Percentiles rank a stretch among this genome's conserved stretches.
phyloP scores from a whole-genome alignment of 2,113 vertebrate genomes.

The Perca schrenkii region DNA sequence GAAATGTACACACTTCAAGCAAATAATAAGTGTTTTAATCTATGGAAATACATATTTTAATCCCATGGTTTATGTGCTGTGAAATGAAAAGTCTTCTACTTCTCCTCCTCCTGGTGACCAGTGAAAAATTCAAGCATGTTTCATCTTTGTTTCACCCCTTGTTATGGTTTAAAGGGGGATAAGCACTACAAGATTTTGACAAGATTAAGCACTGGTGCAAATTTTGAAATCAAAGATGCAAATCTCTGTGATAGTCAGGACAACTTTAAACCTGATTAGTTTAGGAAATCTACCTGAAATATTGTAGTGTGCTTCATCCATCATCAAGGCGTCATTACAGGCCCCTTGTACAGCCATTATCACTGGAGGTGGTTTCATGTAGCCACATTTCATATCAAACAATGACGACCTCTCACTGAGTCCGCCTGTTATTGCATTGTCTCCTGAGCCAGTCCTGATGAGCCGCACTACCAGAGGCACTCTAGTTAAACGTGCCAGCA shows the following conservation, averaged over 20 bases:
- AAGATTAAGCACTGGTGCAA: conserved; percentile 13
- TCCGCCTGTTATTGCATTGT: conserved; percentile 71
- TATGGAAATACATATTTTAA: conserved; percentile 44
- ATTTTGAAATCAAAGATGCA: neutral
- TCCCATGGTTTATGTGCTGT: neutral
- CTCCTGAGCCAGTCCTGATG: conserved; percentile 28
- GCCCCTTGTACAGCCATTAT: conserved; percentile 15
- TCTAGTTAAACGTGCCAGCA: conserved; percentile 15
- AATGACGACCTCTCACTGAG: conserved; percentile 2
- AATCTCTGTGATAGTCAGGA: neutral
- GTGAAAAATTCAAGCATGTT: conserved; percentile 44
- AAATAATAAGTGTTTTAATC: conserved; percentile 1
- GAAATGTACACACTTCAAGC: neutral
- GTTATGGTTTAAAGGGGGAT: conserved; percentile 23
- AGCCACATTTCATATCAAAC: conserved; percentile 38
- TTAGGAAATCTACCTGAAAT: conserved; percentile 44
- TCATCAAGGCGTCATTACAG: conserved; percentile 29
- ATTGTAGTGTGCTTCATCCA: conserved; percentile 57
- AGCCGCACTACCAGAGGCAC: conserved; percentile 4
- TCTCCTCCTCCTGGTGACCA: conserved; percentile 28
- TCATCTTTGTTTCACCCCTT: conserved; percentile 35
- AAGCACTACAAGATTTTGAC: conserved; percentile 63
- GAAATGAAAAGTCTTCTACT: conserved; percentile 16
- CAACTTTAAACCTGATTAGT: conserved; percentile 16
- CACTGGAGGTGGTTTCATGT: conserved; percentile 31